Base-by-base conservation (phyloP, 2,888 invertebrate species). In the Drosophila eohydei region DNA sequence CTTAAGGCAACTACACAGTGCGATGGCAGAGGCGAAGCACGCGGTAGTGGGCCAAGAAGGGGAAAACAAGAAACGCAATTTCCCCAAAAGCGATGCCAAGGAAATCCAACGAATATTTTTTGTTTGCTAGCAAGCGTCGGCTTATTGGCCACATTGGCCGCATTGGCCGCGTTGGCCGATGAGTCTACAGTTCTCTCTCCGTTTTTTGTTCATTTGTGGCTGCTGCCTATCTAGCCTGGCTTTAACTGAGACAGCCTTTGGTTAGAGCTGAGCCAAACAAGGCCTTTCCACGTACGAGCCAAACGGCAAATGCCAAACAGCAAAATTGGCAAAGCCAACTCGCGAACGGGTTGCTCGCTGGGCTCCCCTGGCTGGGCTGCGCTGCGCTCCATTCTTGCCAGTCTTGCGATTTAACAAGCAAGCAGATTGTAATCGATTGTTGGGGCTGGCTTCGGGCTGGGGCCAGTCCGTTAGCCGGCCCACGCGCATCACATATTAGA, bases 361-460 rank as follows among this genome's bases (percentile, higher is more conserved):
- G 21, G 21, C 38, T 38, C 5, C 38, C 28, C 26, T 3, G 28
- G 28, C 66, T 57, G 43, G 57, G 21, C 36, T 59, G n/a, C 28
- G n/a, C 16, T 8, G 16, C 41, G 9, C 43, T 62, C 43, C 46
- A 61, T 30, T 14, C 57, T 61, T 54, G 54, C 28, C 61, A 71
- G 85, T 73, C 83, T 87, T 81, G 81, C 78, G 81, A 79, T 76
- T 89, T 88, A 87, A 87, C 86, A 89, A 89, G 86, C 89, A 81
- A 78, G 81, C 88, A 85, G 89, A 87, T 89, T 87, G 86, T 85
- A 83, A 87, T 87, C 86, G 85, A 88, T 88, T 89, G 87, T 68
- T 72, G 67, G 50, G 14, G 63, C 50, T 44, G n/a, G 38, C 52
- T 34, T 14, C n/a, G n/a, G n/a, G n/a, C n/a, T n/a, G n/a, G 34